Percentiles rank a stretch among this genome's conserved stretches.
These are phyloP conservation scores for Lasioglossum marginatum DNA, from an alignment of 2,888 invertebrate species.

Conservation along the genomic window DNA sequence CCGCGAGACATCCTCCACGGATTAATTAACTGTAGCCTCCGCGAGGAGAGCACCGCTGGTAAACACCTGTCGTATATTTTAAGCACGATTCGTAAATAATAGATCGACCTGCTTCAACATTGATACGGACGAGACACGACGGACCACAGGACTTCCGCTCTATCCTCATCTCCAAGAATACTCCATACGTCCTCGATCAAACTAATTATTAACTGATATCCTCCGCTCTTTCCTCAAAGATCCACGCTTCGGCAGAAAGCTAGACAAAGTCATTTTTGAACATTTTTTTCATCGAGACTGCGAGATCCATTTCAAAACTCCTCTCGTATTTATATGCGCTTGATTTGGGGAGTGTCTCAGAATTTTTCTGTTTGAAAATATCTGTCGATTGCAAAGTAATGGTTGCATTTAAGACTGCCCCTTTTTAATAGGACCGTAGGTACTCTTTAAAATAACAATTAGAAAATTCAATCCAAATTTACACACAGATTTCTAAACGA, in stretches of 20 bases:
- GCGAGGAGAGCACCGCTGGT: constrained; percentile 41
- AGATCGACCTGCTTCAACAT: constrained; percentile 26
- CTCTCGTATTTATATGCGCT: no score
- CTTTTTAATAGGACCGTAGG: no score
- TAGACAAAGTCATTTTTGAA: neutral
- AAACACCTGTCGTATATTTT: constrained; percentile 63
- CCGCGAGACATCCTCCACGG: constrained; percentile 66
- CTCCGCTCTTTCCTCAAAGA: neutral
- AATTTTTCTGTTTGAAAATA: neutral
- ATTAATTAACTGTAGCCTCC: constrained; percentile 75
- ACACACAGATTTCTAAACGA: neutral
- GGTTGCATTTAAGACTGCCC: no score
- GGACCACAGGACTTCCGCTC: neutral
- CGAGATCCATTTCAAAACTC: neutral
- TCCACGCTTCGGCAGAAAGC: neutral
- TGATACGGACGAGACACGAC: neutral
- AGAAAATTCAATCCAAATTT: neutral
- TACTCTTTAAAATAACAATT: no score
- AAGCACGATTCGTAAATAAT: constrained; percentile 61
- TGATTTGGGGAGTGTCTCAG: neutral
- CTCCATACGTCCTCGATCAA: neutral
- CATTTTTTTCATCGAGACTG: neutral
- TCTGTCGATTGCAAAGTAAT: neutral
- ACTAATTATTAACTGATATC: neutral
- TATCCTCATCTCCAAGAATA: neutral